A percentile compares a stretch with the other conserved stretches of the same genome.
phyloP scores from a whole-genome alignment of 2,113 vertebrate species.

The Galbula dea region DNA sequence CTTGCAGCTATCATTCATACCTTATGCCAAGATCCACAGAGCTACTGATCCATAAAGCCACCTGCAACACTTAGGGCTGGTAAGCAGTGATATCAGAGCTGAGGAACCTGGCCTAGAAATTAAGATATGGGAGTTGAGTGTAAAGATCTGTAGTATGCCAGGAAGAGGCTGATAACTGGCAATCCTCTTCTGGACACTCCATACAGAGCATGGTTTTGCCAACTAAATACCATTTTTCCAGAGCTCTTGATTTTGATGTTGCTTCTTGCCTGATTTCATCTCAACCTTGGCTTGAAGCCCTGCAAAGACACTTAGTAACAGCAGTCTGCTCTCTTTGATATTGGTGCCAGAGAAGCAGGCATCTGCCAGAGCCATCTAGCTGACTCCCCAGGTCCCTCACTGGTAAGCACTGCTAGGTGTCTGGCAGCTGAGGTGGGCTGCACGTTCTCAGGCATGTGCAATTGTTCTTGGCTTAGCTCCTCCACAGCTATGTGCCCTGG shows the following conservation, averaged over 20 bases:
- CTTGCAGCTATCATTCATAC: neutral
- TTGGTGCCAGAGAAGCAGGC: neutral
- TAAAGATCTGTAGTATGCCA: neutral
- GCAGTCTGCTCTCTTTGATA: slow-evolving; percentile 26
- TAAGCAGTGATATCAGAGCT: neutral
- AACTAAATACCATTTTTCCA: neutral
- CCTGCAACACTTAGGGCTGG: neutral
- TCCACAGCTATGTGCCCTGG: neutral
- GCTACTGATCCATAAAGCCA: neutral
- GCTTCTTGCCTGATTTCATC: neutral
- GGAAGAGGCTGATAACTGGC: neutral
- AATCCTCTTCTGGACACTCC: neutral
- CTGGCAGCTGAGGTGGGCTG: neutral
- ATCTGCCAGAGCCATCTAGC: neutral
- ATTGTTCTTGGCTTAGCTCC: neutral
- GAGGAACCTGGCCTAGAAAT: neutral
- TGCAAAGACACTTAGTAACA: neutral
- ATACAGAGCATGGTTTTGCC: neutral
- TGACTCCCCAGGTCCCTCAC: neutral
- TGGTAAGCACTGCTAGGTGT: neutral
- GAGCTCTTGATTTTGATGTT: neutral
- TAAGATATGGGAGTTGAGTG: neutral
- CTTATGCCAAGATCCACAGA: neutral
- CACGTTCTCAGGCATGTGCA: accelerated
- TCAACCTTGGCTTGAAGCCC: slow-evolving; percentile 19